Evolutionary conservation across 2,113 vertebrate species (phyloP).

Genomic region (Gobio gobio): DNA sequence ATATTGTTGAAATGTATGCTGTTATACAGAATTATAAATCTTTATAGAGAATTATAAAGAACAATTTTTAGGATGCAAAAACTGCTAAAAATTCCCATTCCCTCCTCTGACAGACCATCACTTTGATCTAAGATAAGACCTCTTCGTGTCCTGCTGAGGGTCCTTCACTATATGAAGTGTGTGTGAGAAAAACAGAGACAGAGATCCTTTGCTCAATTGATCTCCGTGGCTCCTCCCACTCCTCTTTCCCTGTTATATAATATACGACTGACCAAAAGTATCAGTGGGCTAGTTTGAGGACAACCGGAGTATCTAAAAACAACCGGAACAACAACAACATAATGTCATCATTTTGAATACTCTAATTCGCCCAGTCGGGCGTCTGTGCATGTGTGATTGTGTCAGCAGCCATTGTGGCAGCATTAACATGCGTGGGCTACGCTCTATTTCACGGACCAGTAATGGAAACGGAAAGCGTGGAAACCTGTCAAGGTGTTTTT

Average conservation of each 20-base stretch:
- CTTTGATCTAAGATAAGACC: not conserved
- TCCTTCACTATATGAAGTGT: conserved; percentile 1
- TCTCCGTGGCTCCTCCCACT: not conserved
- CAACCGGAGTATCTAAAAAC: not conserved
- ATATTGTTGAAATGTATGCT: not conserved
- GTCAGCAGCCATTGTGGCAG: conserved; percentile 23
- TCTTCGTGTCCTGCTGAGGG: not conserved
- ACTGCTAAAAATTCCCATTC: not conserved
- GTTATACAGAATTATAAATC: not conserved
- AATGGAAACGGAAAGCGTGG: conserved; percentile 36
- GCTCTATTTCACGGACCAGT: conserved; percentile 2
- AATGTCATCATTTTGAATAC: conserved; percentile 1
- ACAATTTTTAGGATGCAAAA: not conserved
- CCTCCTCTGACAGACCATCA: not conserved
- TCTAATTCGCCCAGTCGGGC: not conserved
- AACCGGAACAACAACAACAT: not conserved
- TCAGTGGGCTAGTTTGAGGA: not conserved
- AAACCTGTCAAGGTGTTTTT: conserved; percentile 39
- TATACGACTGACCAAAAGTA: not conserved
- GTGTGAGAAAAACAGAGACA: not conserved
- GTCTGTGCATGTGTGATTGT: conserved; percentile 1
- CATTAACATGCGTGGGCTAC: conserved; percentile 29
- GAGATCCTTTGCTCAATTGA: not conserved
- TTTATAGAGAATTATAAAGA: too few species aligned
- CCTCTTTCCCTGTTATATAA: conserved; percentile 4